Base-by-base conservation (phyloP, 2,113 vertebrate species). In the Alligator mississippiensis region DNA sequence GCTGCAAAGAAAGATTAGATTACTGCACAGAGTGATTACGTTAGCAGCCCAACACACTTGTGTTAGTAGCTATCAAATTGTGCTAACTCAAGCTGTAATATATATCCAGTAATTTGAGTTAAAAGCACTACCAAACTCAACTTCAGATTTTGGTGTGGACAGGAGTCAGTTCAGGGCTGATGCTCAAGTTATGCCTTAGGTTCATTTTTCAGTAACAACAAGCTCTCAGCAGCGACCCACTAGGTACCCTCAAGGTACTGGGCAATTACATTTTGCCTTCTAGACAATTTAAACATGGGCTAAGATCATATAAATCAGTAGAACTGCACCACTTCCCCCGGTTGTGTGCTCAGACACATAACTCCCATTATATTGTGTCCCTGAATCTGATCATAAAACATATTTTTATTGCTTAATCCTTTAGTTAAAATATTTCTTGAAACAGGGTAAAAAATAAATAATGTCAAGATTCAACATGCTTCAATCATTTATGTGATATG, bases 61-160 rank as follows among this genome's bases (percentile, higher is more conserved):
- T 38, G 79, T 84, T 89, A 88, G n/a, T 11, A 91, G 28, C 57
- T 91, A 81, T n/a, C 68, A 84, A 66, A 76, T 90, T 92, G 70
- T 92, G 55, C 47, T 62, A 95, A 75, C 17, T 84, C 24, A n/a
- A 64, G 47, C n/a, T 88, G 30, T 24, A 72, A 6, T 72, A 11
- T 91, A 93, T 92, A 84, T n/a, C 77, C 58, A 66, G 75, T 75
- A 75, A 80, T 9, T 84, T 47, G 84, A 59, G 85, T 61, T 34
- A 85, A 54, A 92, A 90, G 59, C 75, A 88, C 27, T n/a, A 78
- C 66, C 87, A 86, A 16, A 12, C 64, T 93, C 59, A 85, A 47
- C 62, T 75, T 59, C 24, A 85, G 85, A 55, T 30, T 66, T 93
- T 92, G n/a, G 72, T 38, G 59, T 27, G 70, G 81, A 80, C 61